These are phyloP conservation scores for Gorsachius goisagi DNA, from an alignment of 2,113 vertebrate genomes.

Conservation along the genomic window DNA sequence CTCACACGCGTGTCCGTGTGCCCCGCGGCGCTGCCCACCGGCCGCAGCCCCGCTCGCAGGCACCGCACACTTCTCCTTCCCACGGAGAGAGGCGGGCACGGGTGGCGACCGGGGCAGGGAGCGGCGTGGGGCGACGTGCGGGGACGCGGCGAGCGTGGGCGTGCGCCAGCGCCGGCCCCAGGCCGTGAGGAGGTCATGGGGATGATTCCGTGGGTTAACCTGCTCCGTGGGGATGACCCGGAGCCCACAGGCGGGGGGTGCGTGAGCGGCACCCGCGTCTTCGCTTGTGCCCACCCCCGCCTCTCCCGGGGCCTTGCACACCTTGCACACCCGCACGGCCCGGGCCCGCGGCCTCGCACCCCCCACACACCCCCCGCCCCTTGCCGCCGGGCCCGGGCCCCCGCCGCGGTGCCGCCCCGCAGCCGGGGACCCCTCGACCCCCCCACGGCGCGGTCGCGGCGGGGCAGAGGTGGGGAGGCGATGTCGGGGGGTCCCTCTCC, in stretches of 20 bases:
- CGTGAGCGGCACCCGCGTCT: not conserved
- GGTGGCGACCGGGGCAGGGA: not conserved
- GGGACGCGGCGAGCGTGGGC: not conserved
- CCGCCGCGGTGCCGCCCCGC: not conserved
- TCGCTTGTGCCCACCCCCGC: not conserved
- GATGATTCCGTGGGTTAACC: fast-evolving
- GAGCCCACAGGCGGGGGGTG: fast-evolving
- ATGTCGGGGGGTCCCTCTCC: not conserved
- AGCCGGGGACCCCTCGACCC: not conserved
- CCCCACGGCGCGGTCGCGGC: too few relatives aligned
- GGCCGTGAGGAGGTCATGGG: fast-evolving
- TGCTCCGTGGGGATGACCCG: fast-evolving
- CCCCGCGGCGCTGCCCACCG: not conserved
- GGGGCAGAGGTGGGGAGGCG: too few relatives aligned
- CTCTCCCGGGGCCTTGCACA: not conserved
- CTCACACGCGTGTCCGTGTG: not conserved
- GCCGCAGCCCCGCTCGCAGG: not conserved
- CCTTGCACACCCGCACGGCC: not conserved
- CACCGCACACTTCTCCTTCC: not conserved
- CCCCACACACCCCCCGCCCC: not conserved
- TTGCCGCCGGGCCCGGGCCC: too few relatives aligned
- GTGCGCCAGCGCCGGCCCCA: not conserved
- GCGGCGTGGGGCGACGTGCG: not conserved
- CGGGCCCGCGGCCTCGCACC: not conserved
- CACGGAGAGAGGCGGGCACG: not conserved